A percentile compares a stretch with the other conserved stretches of the same genome.
Conservation (phyloP, 2,888 invertebrate species). For the Coleophora deauratella region DNA sequence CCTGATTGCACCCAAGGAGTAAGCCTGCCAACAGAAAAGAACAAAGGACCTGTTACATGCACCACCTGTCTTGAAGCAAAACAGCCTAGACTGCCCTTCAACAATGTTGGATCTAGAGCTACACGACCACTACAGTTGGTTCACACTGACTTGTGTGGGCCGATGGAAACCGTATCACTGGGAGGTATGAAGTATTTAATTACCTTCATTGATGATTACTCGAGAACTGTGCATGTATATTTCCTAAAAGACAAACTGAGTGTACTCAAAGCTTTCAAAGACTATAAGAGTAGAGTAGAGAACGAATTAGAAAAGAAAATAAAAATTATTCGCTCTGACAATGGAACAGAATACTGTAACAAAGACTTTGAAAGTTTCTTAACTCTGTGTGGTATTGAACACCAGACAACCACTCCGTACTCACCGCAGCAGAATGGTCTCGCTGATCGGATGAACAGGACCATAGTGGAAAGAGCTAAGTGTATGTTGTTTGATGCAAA, state of each 20-base stretch:
- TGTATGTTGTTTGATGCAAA: too few relatives aligned
- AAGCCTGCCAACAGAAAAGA: slow-evolving; percentile 8
- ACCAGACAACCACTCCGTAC: neutral
- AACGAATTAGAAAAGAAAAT: neutral
- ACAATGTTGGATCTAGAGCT: slow-evolving; percentile 2
- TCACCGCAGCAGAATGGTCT: slow-evolving; percentile 26
- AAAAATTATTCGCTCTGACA: neutral
- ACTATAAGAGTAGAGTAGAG: neutral
- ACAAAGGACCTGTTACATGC: slow-evolving; percentile 8
- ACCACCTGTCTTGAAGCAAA: slow-evolving; percentile 9
- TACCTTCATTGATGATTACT: slow-evolving; percentile 11
- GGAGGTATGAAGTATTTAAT: slow-evolving; percentile 10
- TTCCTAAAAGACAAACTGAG: slow-evolving; percentile 6
- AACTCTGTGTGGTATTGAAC: neutral
- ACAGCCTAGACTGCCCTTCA: slow-evolving; percentile 6
- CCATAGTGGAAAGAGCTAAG: slow-evolving; percentile 16
- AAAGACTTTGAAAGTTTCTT: neutral
- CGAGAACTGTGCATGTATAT: slow-evolving; percentile 4
- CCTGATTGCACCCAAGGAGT: slow-evolving; percentile 3
- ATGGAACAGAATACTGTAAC: neutral
- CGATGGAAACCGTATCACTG: slow-evolving; percentile 5
- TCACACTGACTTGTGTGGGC: slow-evolving; percentile 1
- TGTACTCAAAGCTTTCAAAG: slow-evolving; percentile 4
- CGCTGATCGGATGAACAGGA: slow-evolving; percentile 24
- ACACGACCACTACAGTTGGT: slow-evolving; percentile 7